These are phyloP conservation scores for Notiomystis cincta DNA, from an alignment of 2,113 vertebrate genomes.

Conservation along the genomic window DNA sequence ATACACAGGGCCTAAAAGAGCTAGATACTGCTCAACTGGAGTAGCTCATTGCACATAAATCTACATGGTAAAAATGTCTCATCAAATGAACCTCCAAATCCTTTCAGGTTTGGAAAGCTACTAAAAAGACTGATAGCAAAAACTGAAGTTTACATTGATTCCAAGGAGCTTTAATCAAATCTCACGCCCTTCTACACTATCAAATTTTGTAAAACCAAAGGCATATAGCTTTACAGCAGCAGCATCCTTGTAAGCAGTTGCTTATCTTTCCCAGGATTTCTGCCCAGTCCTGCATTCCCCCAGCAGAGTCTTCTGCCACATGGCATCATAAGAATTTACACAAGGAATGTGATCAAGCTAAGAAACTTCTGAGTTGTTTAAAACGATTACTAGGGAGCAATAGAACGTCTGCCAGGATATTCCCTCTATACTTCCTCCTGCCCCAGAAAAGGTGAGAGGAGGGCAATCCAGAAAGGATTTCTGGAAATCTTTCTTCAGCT, in stretches of 20 bases:
- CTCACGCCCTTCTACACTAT: neutral
- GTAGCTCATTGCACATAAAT: neutral
- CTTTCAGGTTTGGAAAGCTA: neutral
- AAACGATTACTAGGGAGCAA: neutral
- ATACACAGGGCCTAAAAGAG: neutral
- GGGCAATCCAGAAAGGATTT: neutral
- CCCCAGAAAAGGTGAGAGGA: neutral
- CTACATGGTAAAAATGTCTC: neutral
- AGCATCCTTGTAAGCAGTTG: neutral
- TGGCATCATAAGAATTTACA: neutral
- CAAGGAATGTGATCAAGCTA: neutral
- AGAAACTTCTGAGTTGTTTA: neutral
- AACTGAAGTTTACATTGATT: neutral
- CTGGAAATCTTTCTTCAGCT: neutral
- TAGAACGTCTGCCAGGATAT: neutral
- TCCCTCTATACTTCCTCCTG: neutral
- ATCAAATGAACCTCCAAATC: neutral
- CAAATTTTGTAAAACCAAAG: neutral
- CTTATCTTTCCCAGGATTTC: neutral
- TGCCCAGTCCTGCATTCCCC: neutral
- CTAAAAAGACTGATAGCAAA: neutral
- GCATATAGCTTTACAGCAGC: neutral
- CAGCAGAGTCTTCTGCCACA: neutral
- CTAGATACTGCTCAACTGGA: neutral
- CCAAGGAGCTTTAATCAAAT: neutral